Evolutionary conservation across 2,113 vertebrate species (phyloP).

Genomic region (Ictalurus furcatus): DNA sequence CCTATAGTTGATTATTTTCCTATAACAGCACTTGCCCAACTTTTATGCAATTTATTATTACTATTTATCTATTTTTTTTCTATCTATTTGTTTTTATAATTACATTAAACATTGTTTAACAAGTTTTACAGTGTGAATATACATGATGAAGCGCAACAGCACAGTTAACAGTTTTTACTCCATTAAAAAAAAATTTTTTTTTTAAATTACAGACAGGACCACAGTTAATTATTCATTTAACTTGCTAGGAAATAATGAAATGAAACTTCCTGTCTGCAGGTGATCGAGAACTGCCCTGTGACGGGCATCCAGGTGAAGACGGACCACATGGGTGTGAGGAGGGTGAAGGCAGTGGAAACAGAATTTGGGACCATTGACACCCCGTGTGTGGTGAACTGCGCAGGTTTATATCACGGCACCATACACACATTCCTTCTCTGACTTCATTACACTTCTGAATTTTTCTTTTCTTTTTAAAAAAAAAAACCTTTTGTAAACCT

Average conservation of each 20-base stretch:
- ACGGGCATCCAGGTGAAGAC: conserved; percentile 81
- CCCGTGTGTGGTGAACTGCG: conserved; percentile 90
- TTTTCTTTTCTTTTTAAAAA: too few species aligned
- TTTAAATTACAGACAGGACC: neutral
- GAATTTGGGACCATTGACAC: conserved; percentile 83
- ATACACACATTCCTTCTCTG: neutral
- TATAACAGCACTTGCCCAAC: too few species aligned
- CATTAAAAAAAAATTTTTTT: too few species aligned
- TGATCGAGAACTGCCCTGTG: conserved; percentile 94
- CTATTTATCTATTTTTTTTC: neutral
- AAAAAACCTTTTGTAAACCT: too few species aligned
- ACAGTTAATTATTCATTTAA: neutral
- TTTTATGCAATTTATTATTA: neutral
- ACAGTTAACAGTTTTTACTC: neutral
- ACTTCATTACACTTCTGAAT: too few species aligned
- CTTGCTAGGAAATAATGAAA: neutral
- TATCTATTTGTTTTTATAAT: neutral
- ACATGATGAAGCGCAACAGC: neutral
- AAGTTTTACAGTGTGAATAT: neutral
- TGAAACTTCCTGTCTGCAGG: conserved; percentile 65
- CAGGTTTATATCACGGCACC: conserved; percentile 71
- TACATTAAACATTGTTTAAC: neutral
- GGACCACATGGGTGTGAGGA: conserved; percentile 82
- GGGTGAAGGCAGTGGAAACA: conserved; percentile 84
- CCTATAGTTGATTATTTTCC: neutral